Evolutionary conservation across 2,888 invertebrate species (phyloP), one percentile per base, ranked within the genome.

Genomic region (Drosophila mettleri): DNA sequence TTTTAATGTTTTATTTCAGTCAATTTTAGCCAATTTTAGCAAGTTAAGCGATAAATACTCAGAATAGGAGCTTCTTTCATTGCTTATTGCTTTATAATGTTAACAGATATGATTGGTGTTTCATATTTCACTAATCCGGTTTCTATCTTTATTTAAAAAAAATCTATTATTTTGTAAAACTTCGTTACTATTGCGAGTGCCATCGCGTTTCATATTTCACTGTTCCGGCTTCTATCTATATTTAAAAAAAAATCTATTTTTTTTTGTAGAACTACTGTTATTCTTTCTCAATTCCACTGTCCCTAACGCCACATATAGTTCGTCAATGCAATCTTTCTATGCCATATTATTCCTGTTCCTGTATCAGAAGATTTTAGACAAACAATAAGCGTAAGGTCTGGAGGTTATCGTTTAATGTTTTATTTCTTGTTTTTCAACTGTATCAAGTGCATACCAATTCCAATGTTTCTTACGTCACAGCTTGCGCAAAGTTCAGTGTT

Each of bases 401-500:
- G 10, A 3, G 43, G 43, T 45, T 45, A 45, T 45, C 43, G n/a
- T 16, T 16, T 6, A 45, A 27, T 24, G 24, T 27, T n/a, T 45
- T 45, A 16, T 45, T 45, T 45, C 16, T 29, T 20, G 46, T 29
- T 18, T 31, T 48, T 33, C 9, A 27, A 45, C 16, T 33, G n/a
- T 3, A 16, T 16, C 43, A n/a, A n/a, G n/a, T n/a, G n/a, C 34
- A 33, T 16, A 29, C 9, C n/a, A 33, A 33, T 48, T 48, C 31
- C 33, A 45, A 18, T 16, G 27, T 45, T 45, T 24, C 45, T 10
- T 8, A 14, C 22, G 5, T 45, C 45, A 27, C 24, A 24, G 14
- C 1, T 16, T 45, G 24, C 3, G 10, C 27, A 45, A 16, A 45
- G 45, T 45, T 45, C 24, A 45, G 45, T 16, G 43, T 43, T 45